Evolutionary conservation across 2,113 vertebrate genomes (phyloP), one percentile per base, ranked within the genome.

Genomic region (Phylloscopus whistleri): DNA sequence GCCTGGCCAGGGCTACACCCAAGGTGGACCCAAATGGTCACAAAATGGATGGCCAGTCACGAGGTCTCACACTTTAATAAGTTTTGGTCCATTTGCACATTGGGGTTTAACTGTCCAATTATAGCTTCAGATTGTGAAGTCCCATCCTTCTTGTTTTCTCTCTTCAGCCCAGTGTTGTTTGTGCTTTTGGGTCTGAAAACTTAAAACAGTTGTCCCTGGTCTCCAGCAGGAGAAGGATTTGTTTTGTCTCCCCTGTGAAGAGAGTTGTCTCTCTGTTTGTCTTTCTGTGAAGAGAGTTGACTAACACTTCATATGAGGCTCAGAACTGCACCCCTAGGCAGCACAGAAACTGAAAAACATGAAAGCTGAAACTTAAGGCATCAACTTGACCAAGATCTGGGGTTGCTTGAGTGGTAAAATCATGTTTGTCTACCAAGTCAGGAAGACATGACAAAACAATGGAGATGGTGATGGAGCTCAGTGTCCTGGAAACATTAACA

Each of bases 1-100:
- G 59, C 11, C 35, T 62, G 59, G 4, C 59, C 35, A 39, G 26
- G 17, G 17, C 59, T 39, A 28, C 37, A 28, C 26, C 37, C 59
- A 62, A 62, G 17, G 11, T 62, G 17, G 26, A 39, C 26, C 5
- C 17, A 28, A 39, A 62, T 20, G 59, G 11, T 39, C 37, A 62
- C 35, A 37, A 60, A 60, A 27, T 27, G 16, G 58, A 8, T 4
- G 3, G 23, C 8, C 1, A 2, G 22, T 10, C 14, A 37, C 1
- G 7, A 19, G 24, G 35, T 39, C 26, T 39, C 59, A 39, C 37
- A 13, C 37, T 39, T 62, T 62, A 28, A 13, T 28, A 62, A 39
- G 59, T 39, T 62, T 62, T 62, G 35, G 24, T 8, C 24, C 16
- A 60, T 27, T 60, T 60, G 11, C 35, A 18, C 18, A 37, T 60